Conservation (phyloP, 2,113 vertebrate species). For the Solea senegalensis region DNA sequence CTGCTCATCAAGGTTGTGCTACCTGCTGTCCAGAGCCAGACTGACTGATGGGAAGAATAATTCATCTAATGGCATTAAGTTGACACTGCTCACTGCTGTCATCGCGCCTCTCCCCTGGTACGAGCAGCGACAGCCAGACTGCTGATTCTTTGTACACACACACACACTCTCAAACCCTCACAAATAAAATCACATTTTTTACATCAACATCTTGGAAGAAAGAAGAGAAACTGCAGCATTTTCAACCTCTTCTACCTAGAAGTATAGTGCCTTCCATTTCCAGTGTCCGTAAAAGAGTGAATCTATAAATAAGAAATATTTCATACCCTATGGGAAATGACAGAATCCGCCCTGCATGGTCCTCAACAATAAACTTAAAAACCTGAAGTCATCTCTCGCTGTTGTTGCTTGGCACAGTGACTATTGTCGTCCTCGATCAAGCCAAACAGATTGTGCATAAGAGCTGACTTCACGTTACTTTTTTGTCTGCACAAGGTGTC, state of each 20-base stretch:
- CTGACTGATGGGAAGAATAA: slow-evolving; percentile 67
- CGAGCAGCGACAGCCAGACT: slow-evolving; percentile 25
- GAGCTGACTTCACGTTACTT: slow-evolving; percentile 22
- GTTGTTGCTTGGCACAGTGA: background rate
- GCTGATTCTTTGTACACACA: slow-evolving; percentile 2
- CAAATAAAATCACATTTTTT: background rate
- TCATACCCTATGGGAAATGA: background rate
- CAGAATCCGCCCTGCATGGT: background rate
- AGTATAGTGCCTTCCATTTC: background rate
- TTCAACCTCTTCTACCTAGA: slow-evolving; percentile 1
- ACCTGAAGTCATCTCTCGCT: slow-evolving; percentile 13
- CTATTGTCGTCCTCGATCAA: slow-evolving; percentile 9
- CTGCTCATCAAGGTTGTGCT: slow-evolving; percentile 27
- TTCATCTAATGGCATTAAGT: slow-evolving; percentile 63
- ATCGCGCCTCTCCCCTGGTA: slow-evolving; percentile 38
- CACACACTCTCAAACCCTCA: background rate
- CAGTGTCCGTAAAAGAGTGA: background rate
- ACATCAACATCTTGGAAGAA: background rate
- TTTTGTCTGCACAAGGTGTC: slow-evolving; percentile 23
- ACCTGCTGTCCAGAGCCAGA: slow-evolving; percentile 24
- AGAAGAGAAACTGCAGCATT: background rate
- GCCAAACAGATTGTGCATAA: slow-evolving; percentile 27
- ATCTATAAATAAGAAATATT: background rate
- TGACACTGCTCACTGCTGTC: slow-evolving; percentile 61
- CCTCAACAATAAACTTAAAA: slow-evolving; percentile 1